Percentiles rank a stretch among this genome's conserved stretches.
Evolutionary conservation across 2,797 vertebrate genomes (phyloP).

Genomic region (Hapalemur alaotrensis): DNA sequence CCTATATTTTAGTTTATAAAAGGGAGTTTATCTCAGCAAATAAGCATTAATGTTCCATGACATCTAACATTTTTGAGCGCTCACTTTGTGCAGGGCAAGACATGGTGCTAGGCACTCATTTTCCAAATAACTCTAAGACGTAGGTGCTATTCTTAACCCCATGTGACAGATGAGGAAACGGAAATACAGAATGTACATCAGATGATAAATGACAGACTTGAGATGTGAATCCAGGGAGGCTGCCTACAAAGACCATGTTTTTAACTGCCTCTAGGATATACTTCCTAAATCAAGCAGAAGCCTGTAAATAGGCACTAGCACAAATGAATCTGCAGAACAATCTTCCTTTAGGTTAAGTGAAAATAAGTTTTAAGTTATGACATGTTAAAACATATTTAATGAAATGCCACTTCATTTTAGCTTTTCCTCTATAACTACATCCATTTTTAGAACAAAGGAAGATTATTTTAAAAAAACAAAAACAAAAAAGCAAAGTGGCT

Average conservation of each 20-base stretch:
- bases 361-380: not conserved
- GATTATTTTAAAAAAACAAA: not conserved
- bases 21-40: not conserved
- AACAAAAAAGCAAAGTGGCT: not conserved
- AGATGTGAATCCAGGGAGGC: not conserved
- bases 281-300: not conserved
- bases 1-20: not conserved
- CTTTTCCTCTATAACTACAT: not conserved
- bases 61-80: not conserved
- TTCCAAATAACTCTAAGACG: not conserved
- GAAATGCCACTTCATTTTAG: constrained; percentile 17
- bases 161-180: not conserved
- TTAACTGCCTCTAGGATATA: not conserved
- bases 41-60: not conserved
- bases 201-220: not conserved
- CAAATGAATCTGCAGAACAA: not conserved
- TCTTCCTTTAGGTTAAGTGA: not conserved
- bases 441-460: constrained; percentile 7
- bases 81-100: not conserved
- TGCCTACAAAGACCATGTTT: not conserved
- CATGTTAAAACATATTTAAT: not conserved
- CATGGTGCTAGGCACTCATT: not conserved
- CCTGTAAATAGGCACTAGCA: not conserved
- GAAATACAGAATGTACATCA: not conserved
- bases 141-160: not conserved